Conservation (phyloP, 30 jellyfish, hydroid and myxozoan genomes). For the Aurelia sp. region DNA sequence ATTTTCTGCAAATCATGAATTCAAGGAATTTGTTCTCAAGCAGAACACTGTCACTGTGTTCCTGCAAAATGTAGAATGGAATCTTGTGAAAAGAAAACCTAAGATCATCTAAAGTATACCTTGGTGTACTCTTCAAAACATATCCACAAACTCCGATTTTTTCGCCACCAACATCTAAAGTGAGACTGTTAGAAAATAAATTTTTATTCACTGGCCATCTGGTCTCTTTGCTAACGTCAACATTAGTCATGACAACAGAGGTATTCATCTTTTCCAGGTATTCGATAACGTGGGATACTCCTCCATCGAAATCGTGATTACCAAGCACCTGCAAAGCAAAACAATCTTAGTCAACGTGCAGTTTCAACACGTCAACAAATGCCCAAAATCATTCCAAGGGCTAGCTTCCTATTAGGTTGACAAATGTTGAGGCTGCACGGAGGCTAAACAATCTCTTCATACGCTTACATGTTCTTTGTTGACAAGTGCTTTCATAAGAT, state of each 20-base stretch:
- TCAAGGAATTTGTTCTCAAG: too few species aligned
- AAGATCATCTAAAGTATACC: conserved; percentile 19
- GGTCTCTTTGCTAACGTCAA: conserved; percentile 60
- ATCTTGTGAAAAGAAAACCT: too few species aligned
- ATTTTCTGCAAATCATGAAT: too few species aligned
- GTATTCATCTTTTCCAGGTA: conserved; percentile 52
- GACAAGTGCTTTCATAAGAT: too few species aligned
- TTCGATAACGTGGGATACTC: conserved; percentile 53
- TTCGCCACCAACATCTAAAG: conserved; percentile 33
- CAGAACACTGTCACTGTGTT: too few species aligned
- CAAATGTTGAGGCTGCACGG: too few species aligned
- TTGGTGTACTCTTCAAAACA: conserved; percentile 46
- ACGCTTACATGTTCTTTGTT: too few species aligned
- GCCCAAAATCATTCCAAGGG: too few species aligned
- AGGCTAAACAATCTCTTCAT: not conserved
- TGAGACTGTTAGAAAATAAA: conserved; percentile 24
- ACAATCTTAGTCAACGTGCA: too few species aligned
- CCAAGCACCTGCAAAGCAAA: conserved; percentile 76
- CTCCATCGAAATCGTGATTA: conserved; percentile 90
- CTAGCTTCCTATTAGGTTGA: too few species aligned
- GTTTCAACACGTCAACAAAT: too few species aligned
- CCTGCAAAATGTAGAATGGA: too few species aligned
- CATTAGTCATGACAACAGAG: conserved; percentile 73
- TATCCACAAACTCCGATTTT: conserved; percentile 85
- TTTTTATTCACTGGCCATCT: conserved; percentile 61